Evolutionary conservation across 2,113 vertebrate species (phyloP).

Genomic region (Planiliza haematocheilus): DNA sequence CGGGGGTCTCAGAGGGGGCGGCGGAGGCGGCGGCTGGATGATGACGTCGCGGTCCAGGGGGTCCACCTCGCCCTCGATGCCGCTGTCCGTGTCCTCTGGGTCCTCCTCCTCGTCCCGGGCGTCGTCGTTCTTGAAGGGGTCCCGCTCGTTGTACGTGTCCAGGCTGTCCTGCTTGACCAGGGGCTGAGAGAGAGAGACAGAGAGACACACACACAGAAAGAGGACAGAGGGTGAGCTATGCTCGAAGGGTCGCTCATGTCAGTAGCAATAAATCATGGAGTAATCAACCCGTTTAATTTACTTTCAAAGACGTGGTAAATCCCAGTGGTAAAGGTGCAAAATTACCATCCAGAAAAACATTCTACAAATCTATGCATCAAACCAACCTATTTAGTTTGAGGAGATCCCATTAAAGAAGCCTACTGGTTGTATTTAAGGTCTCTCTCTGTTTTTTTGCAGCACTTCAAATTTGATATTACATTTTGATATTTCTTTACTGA

Average conservation of each 20-base stretch:
- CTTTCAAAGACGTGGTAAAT: too few species aligned
- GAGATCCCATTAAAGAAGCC: too few species aligned
- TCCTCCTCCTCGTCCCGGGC: constrained; percentile 91
- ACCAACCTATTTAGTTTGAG: not conserved
- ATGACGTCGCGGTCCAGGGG: constrained; percentile 89
- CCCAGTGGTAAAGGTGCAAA: not conserved
- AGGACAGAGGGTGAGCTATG: constrained; percentile 6
- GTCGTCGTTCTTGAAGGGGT: constrained; percentile 96
- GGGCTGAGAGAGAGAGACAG: constrained; percentile 80
- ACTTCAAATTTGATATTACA: too few species aligned
- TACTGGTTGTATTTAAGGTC: too few species aligned
- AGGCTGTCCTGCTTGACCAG: constrained; percentile 96
- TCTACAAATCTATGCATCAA: too few species aligned
- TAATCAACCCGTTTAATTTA: too few species aligned
- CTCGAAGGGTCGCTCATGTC: not conserved
- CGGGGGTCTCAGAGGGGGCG: constrained; percentile 77
- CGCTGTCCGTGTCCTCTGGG: constrained; percentile 83
- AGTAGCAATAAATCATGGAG: too few species aligned
- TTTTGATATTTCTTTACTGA: too few species aligned
- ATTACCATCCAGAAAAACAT: not conserved
- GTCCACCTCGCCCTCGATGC: constrained; percentile 92
- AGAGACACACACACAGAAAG: not conserved
- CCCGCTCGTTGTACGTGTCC: constrained; percentile 96
- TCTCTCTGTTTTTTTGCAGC: too few species aligned
- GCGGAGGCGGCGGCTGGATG: constrained; percentile 79